phyloP scores from a whole-genome alignment of 2,888 invertebrate genomes.

The Limenitis camilla region DNA sequence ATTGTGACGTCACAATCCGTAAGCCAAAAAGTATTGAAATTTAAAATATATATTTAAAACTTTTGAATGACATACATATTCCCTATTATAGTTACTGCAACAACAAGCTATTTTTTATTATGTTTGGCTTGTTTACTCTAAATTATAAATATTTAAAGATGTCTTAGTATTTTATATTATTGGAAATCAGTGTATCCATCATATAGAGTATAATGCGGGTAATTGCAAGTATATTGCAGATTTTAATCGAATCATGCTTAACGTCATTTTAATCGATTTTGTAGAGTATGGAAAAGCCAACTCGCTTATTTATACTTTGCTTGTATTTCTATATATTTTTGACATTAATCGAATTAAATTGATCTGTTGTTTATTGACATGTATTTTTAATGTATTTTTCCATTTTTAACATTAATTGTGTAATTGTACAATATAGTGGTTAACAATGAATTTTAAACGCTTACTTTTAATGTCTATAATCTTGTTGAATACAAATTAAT shows the following conservation, averaged over 20 bases:
- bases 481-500: background rate
- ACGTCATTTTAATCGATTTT: too few relatives aligned
- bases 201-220: background rate
- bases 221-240: too few relatives aligned
- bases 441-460: background rate
- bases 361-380: background rate
- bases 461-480: background rate
- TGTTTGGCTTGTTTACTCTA: background rate
- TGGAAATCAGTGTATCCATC: conserved; percentile 6
- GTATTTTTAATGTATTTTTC: background rate
- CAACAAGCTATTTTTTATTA: too few relatives aligned
- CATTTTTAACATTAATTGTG: background rate
- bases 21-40: too few relatives aligned
- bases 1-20: too few relatives aligned
- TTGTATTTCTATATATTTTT: background rate
- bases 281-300: too few relatives aligned
- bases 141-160: background rate
- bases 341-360: background rate
- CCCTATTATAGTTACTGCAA: too few relatives aligned
- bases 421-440: background rate
- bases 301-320: too few relatives aligned
- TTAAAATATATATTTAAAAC: too few relatives aligned
- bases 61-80: too few relatives aligned
- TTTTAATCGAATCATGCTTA: too few relatives aligned
- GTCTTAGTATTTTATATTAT: background rate